Percentiles rank a stretch among this genome's conserved stretches.
These are phyloP conservation scores for Darevskia nairensis DNA, from an alignment of 2,797 vertebrate species.

Conservation along the genomic window DNA sequence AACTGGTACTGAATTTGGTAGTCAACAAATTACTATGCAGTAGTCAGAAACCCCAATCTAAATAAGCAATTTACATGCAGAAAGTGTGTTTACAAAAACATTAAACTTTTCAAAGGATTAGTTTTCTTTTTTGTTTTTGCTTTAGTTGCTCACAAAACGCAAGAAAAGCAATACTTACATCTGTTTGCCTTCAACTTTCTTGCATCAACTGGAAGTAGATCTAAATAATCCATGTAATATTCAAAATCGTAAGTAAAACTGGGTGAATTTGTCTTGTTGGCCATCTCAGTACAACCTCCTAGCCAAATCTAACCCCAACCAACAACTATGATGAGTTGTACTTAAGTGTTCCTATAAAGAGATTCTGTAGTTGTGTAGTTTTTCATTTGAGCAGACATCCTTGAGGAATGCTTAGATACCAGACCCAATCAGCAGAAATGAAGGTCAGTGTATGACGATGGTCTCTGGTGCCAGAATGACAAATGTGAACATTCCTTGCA, in stretches of 20 bases:
- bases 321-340: conserved; percentile 42
- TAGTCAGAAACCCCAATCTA: background rate
- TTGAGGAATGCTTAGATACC: conserved; percentile 62
- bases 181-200: conserved; percentile 87
- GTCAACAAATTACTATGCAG: background rate
- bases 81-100: background rate
- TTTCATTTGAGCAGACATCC: background rate
- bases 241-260: conserved; percentile 80
- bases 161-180: conserved; percentile 82
- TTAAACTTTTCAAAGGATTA: conserved; percentile 4
- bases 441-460: conserved; percentile 16
- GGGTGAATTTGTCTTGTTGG: conserved; percentile 75
- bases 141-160: background rate
- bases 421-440: conserved; percentile 17
- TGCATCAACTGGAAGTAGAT: conserved; percentile 88
- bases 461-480: background rate
- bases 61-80: background rate
- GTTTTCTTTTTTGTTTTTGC: background rate
- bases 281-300: conserved; percentile 64
- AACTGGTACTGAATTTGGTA: background rate
- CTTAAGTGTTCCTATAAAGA: conserved; percentile 27
- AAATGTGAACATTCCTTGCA: background rate
- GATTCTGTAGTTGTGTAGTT: conserved; percentile 54
- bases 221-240: conserved; percentile 91
- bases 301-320: conserved; percentile 35